phyloP scores from a whole-genome alignment of 2,797 vertebrate genomes.

The Oreochromis mossambicus region DNA sequence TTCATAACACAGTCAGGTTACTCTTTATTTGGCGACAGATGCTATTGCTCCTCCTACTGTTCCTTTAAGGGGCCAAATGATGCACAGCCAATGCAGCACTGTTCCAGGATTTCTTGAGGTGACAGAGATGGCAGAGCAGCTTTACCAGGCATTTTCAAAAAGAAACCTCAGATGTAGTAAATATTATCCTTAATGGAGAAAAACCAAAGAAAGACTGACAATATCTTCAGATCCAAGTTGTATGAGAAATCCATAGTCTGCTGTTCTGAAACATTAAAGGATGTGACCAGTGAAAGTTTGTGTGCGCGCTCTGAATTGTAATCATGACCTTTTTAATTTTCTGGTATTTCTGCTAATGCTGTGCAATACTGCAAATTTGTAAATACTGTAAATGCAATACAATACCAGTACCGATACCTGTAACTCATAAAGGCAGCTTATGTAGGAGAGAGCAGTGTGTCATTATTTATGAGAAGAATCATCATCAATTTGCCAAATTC shows the following conservation, averaged over 20 bases:
- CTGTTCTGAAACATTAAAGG: neutral
- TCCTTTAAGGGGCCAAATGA: conserved; percentile 14
- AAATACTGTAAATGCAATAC: neutral
- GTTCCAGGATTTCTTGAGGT: neutral
- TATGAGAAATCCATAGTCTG: neutral
- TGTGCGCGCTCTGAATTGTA: neutral
- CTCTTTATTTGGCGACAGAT: neutral
- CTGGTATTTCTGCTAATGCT: neutral
- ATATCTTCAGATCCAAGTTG: neutral
- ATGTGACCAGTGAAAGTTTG: neutral
- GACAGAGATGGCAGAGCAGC: neutral
- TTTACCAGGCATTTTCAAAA: neutral
- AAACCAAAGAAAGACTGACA: neutral
- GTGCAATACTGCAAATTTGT: neutral
- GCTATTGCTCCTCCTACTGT: neutral
- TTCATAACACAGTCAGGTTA: neutral
- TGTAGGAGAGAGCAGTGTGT: neutral
- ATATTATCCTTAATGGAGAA: neutral
- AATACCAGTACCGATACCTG: neutral
- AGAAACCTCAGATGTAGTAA: neutral
- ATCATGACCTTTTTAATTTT: neutral
- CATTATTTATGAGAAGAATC: neutral
- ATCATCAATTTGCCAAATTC: neutral
- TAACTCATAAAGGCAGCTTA: neutral
- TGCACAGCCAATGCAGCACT: neutral